Conservation (phyloP, 2,113 vertebrate genomes). For the Nanorana parkeri region DNA sequence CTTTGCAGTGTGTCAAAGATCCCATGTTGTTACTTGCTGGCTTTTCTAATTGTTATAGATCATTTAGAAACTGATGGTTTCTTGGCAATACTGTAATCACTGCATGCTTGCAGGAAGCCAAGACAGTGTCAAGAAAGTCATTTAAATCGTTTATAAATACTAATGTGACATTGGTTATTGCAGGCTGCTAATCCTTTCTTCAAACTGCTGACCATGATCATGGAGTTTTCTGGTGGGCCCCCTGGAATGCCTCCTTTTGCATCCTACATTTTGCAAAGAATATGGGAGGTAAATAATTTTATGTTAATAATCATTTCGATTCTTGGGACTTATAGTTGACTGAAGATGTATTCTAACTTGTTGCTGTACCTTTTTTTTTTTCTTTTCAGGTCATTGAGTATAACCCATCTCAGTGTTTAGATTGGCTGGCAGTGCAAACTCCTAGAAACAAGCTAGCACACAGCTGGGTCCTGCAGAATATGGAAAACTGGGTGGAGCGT, state of each 20-base stretch:
- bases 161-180: slow-evolving; percentile 49
- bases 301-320: no score
- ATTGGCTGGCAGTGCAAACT: slow-evolving; percentile 97
- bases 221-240: slow-evolving; percentile 97
- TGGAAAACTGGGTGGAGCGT: slow-evolving; percentile 99
- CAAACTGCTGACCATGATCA: slow-evolving; percentile 97
- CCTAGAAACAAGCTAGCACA: slow-evolving; percentile 97
- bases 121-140: background rate
- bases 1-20: no score
- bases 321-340: background rate
- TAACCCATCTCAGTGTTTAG: slow-evolving; percentile 97
- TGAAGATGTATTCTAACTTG: background rate
- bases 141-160: background rate
- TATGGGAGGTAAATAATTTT: slow-evolving; percentile 89
- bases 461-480: slow-evolving; percentile 99
- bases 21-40: no score
- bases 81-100: background rate
- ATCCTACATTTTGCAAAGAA: slow-evolving; percentile 97
- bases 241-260: slow-evolving; percentile 98
- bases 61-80: background rate
- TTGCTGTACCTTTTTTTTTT: slow-evolving; percentile 35
- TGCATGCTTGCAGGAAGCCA: background rate
- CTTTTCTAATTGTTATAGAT: no score
- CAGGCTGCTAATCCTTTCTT: slow-evolving; percentile 98
- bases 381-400: slow-evolving; percentile 97